Evolutionary conservation across 2,113 vertebrate genomes (phyloP).

Genomic region (Paraplagusia blochii): DNA sequence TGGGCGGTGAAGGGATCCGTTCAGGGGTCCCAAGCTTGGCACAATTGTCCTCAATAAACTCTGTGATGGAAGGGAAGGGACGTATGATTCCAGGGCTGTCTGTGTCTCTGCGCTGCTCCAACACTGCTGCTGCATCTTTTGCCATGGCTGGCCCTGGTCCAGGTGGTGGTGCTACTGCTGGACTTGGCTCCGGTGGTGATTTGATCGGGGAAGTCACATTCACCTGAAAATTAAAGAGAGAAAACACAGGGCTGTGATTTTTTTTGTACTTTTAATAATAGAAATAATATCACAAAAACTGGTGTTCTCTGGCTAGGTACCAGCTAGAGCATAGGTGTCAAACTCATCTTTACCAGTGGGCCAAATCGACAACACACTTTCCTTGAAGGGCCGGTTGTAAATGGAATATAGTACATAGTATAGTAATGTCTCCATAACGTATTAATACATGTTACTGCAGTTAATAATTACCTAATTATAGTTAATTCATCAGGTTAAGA

Average conservation of each 20-base stretch:
- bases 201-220: conserved; percentile 36
- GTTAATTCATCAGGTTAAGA: too few relatives aligned
- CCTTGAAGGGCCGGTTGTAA: too few relatives aligned
- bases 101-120: conserved; percentile 59
- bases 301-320: too few relatives aligned
- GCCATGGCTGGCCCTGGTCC: background rate
- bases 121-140: conserved; percentile 7
- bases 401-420: too few relatives aligned
- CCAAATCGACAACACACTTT: too few relatives aligned
- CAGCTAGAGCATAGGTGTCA: too few relatives aligned
- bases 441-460: too few relatives aligned
- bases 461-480: too few relatives aligned
- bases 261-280: too few relatives aligned
- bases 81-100: conserved; percentile 62
- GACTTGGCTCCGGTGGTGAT: conserved; percentile 25
- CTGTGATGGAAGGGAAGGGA: conserved; percentile 68
- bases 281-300: too few relatives aligned
- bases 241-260: background rate
- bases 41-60: conserved; percentile 74
- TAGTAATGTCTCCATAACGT: too few relatives aligned
- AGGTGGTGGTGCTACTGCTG: conserved; percentile 20
- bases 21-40: conserved; percentile 65
- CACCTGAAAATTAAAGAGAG: conserved; percentile 45
- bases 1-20: conserved; percentile 48
- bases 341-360: too few relatives aligned